phyloP scores from a whole-genome alignment of 2,797 vertebrate species.

The Oreochromis grahami region DNA sequence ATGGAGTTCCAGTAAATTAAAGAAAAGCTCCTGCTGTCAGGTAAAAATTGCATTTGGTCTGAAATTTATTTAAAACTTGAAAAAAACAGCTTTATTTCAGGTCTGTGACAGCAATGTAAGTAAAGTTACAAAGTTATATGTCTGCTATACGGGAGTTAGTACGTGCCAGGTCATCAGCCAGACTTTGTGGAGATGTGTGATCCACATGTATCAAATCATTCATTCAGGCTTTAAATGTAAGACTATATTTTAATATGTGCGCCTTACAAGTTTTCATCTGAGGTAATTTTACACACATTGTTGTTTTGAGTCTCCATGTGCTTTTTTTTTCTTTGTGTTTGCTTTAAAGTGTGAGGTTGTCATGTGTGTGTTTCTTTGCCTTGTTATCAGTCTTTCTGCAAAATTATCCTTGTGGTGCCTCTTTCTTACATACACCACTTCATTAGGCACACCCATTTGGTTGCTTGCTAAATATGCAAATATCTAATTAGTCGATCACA shows the following conservation, averaged over 20 bases:
- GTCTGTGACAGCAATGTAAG: neutral
- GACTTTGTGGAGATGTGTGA: neutral
- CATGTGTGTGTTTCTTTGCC: neutral
- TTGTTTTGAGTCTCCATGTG: neutral
- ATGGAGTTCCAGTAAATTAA: neutral
- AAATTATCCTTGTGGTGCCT: neutral
- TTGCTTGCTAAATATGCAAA: neutral
- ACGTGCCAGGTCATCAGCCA: neutral
- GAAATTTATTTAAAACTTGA: neutral
- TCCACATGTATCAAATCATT: neutral
- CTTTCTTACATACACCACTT: neutral
- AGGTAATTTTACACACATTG: neutral
- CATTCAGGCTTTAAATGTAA: neutral
- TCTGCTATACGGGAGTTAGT: neutral
- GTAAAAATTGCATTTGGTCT: neutral
- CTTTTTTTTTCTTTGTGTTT: neutral
- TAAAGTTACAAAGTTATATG: neutral
- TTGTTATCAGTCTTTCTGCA: neutral
- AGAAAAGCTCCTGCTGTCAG: neutral
- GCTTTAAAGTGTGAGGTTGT: neutral
- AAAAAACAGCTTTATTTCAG: neutral
- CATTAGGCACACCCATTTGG: neutral
- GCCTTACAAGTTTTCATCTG: neutral
- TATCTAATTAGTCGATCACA: neutral
- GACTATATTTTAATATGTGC: neutral